Conservation (phyloP, 2,113 vertebrate species). For the Lophius piscatorius region DNA sequence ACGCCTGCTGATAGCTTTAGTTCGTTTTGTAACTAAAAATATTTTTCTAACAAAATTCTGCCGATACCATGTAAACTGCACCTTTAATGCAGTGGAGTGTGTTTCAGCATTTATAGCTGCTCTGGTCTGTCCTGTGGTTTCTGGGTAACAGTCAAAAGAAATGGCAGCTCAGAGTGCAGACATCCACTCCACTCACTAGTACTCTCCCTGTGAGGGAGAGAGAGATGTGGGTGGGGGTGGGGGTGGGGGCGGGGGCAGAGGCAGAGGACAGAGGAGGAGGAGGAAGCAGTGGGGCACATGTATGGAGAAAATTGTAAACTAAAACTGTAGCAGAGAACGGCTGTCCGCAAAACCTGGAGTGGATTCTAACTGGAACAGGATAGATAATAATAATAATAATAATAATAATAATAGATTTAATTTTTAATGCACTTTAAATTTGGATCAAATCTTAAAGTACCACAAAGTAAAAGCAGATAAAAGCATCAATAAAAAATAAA, state of each 20-base stretch:
- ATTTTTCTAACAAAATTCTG: too few relatives aligned
- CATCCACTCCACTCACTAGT: constrained; percentile 17
- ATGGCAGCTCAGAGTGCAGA: constrained; percentile 35
- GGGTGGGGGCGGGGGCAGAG: constrained; percentile 11
- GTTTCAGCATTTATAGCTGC: too few relatives aligned
- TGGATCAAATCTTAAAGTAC: too few relatives aligned
- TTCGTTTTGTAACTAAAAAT: too few relatives aligned
- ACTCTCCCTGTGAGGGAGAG: constrained; percentile 21
- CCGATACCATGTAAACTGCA: too few relatives aligned
- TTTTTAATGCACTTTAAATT: too few relatives aligned
- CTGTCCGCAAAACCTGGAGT: constrained; percentile 64
- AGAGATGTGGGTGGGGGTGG: constrained; percentile 14
- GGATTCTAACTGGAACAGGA: constrained; percentile 35
- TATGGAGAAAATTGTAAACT: constrained; percentile 69
- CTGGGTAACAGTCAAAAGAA: constrained; percentile 22
- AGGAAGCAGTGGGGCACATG: constrained; percentile 42
- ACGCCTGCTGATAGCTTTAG: too few relatives aligned
- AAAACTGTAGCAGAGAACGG: constrained; percentile 55
- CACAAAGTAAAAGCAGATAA: too few relatives aligned
- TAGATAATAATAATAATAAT: not conserved
- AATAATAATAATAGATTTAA: too few relatives aligned
- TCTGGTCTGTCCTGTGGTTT: constrained; percentile 22
- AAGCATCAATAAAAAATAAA: too few relatives aligned
- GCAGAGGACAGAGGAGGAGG: constrained; percentile 4
- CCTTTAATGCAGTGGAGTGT: too few relatives aligned